Evolutionary conservation across 1,140 invertebrate species (phyloP).

Genomic region (Radopholus similis): DNA sequence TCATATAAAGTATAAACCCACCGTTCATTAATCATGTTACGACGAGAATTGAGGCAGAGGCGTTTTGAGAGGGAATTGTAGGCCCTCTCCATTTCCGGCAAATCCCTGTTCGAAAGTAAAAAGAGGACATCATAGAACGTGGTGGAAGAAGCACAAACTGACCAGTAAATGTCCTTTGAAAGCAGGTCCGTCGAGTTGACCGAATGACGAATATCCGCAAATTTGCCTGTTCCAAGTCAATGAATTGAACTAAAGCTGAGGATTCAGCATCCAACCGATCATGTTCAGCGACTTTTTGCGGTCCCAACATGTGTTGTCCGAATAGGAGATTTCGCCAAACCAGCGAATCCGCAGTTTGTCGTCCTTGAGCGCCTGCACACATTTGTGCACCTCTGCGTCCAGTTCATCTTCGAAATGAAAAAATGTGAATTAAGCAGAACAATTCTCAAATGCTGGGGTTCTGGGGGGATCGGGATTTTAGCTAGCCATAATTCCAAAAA

Average conservation of each 20-base stretch:
- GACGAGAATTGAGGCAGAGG: background rate
- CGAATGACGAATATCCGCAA: constrained; percentile 11
- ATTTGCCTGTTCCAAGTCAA: background rate
- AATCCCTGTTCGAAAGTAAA: constrained; percentile 14
- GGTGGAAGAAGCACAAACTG: background rate
- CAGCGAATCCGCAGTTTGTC: constrained; percentile 1
- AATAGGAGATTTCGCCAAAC: background rate
- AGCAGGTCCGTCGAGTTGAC: constrained; percentile 11
- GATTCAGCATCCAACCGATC: background rate
- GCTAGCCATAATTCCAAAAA: no score
- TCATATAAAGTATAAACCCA: no score
- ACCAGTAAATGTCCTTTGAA: constrained; percentile 15
- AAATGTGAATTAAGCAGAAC: background rate
- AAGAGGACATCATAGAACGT: background rate
- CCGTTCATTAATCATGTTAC: background rate
- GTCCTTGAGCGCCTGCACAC: background rate
- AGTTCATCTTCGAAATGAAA: background rate
- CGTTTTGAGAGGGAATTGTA: constrained; percentile 12
- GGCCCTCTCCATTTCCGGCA: background rate
- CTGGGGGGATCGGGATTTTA: no score
- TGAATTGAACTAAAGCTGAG: no score
- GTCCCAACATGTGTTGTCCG: background rate
- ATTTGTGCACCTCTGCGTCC: background rate
- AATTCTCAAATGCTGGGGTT: no score
- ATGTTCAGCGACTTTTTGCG: background rate